Percentiles rank a stretch among this genome's conserved stretches.
Conservation (phyloP, 2,113 vertebrate genomes). For the Microcebus griseorufus region DNA sequence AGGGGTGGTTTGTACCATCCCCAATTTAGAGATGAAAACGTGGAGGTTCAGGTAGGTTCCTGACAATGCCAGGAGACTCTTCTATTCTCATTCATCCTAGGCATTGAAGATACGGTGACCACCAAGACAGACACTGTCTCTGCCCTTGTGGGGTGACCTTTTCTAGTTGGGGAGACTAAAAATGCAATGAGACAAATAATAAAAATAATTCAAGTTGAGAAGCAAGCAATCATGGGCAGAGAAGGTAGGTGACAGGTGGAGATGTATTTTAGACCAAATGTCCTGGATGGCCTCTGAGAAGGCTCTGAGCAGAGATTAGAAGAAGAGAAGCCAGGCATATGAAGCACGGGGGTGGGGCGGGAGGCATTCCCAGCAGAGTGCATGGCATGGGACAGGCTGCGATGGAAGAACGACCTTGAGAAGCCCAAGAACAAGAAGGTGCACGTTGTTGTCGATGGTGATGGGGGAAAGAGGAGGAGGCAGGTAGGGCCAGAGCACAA, state of each 20-base stretch:
- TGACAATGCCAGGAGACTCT: background rate
- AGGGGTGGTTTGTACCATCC: background rate
- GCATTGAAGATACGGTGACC: background rate
- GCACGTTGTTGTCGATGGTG: too few species aligned
- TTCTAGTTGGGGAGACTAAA: background rate
- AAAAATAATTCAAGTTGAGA: background rate
- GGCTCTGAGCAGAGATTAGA: rapidly evolving
- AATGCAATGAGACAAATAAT: background rate
- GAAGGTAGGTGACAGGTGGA: background rate
- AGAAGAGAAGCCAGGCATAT: background rate
- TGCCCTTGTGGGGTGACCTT: background rate
- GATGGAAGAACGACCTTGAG: background rate
- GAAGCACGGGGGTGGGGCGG: rapidly evolving
- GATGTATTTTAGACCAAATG: background rate
- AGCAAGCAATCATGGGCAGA: background rate
- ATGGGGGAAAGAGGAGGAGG: background rate
- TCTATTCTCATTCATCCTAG: background rate
- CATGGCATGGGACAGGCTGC: background rate
- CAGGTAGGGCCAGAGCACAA: background rate
- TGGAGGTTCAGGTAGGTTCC: background rate
- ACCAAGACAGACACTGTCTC: background rate
- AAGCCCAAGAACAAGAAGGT: background rate
- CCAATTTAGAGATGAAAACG: background rate
- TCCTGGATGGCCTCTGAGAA: background rate
- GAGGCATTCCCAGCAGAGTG: background rate